Percentiles rank a stretch among this genome's conserved stretches.
Evolutionary conservation across 2,888 invertebrate genomes (phyloP).

Genomic region (Prosapia bicincta): DNA sequence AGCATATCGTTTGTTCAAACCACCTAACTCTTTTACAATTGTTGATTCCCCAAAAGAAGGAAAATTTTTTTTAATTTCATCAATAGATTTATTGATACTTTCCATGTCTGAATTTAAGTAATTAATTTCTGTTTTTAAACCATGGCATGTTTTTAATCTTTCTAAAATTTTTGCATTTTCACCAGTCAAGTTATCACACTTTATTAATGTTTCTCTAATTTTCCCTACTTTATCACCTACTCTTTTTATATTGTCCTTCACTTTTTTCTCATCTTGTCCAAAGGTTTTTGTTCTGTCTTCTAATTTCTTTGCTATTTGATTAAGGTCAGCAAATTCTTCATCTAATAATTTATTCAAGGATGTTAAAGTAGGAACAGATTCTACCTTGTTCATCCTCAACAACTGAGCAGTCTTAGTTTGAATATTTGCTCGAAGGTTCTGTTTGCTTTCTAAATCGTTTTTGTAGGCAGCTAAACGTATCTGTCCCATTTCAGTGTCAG

Average conservation of each 20-base stretch:
- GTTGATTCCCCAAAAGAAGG: conserved; percentile 74
- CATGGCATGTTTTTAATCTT: conserved; percentile 70
- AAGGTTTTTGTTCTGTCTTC: conserved; percentile 69
- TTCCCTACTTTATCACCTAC: conserved; percentile 66
- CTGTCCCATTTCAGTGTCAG: conserved; percentile 75
- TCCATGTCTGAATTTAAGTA: conserved; percentile 64
- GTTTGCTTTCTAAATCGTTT: conserved; percentile 77
- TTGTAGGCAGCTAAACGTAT: conserved; percentile 77
- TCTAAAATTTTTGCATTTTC: conserved; percentile 79
- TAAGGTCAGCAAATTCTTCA: conserved; percentile 72
- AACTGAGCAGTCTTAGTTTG: conserved; percentile 76
- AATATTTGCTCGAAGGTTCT: conserved; percentile 72
- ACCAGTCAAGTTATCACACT: conserved; percentile 86
- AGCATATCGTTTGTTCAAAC: conserved; percentile 80
- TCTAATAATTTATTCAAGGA: conserved; percentile 64
- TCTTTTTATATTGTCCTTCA: conserved; percentile 68
- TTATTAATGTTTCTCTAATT: conserved; percentile 77
- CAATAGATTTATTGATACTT: conserved; percentile 64
- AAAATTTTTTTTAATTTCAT: conserved; percentile 67
- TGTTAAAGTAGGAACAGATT: conserved; percentile 64
- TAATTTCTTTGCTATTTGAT: conserved; percentile 68
- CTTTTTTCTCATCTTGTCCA: conserved; percentile 67
- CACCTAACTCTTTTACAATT: conserved; percentile 76
- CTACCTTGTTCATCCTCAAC: conserved; percentile 66
- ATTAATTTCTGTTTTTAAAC: conserved; percentile 66